A percentile compares a stretch with the other conserved stretches of the same genome.
These are phyloP conservation scores for Zygaena filipendulae DNA, from an alignment of 2,888 invertebrate species.

Conservation along the genomic window DNA sequence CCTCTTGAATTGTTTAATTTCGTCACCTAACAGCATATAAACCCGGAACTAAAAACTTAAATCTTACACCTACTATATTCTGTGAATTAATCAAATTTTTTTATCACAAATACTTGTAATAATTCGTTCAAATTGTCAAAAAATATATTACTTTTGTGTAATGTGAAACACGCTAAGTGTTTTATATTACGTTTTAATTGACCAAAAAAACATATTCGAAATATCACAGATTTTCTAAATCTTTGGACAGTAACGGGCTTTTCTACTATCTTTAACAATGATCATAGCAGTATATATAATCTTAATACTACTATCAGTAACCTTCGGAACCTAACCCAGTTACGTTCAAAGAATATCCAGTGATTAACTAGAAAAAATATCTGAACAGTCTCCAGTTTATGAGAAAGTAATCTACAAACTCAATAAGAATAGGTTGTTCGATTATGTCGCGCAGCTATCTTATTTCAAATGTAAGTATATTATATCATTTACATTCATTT, in stretches of 20 bases:
- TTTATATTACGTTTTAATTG: too few relatives aligned
- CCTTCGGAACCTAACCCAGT: too few relatives aligned
- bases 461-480: slow-evolving; percentile 60
- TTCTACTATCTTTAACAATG: too few relatives aligned
- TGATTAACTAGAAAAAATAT: slow-evolving; percentile 48
- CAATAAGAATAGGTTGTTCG: slow-evolving; percentile 42
- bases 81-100: slow-evolving; percentile 59
- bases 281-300: too few relatives aligned
- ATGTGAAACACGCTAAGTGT: slow-evolving; percentile 52
- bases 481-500: slow-evolving; percentile 56
- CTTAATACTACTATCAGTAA: too few relatives aligned
- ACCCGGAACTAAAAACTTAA: slow-evolving; percentile 67
- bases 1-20: slow-evolving; percentile 64
- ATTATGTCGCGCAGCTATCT: slow-evolving; percentile 32
- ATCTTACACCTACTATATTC: slow-evolving; percentile 65
- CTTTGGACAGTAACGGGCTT: slow-evolving; percentile 68
- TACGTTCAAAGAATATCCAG: slow-evolving; percentile 59
- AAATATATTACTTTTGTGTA: slow-evolving; percentile 69
- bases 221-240: slow-evolving; percentile 69
- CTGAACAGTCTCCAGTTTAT: slow-evolving; percentile 48
- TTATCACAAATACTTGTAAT: slow-evolving; percentile 55
- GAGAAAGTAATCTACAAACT: slow-evolving; percentile 42
- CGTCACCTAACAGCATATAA: slow-evolving; percentile 62
- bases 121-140: slow-evolving; percentile 67
- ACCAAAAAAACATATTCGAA: too few relatives aligned